These are phyloP conservation scores for Ganaspis sp. DNA, from an alignment of 1,140 invertebrate genomes.

Conservation along the genomic window DNA sequence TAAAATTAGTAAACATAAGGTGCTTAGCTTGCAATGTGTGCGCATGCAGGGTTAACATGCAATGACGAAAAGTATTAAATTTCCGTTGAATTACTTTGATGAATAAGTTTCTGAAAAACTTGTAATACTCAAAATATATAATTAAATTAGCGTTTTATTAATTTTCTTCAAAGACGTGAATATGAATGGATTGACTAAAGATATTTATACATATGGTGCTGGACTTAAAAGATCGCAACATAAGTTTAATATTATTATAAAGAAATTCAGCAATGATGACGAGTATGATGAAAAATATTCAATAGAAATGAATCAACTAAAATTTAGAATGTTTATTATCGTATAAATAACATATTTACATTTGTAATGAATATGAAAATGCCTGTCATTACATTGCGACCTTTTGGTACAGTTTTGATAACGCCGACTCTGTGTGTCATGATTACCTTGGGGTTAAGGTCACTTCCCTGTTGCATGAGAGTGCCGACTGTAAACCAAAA, in stretches of 20 bases:
- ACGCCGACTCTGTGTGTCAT: slow-evolving; percentile 58
- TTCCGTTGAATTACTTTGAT: neutral
- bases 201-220: slow-evolving; percentile 50
- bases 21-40: slow-evolving; percentile 58
- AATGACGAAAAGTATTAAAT: neutral
- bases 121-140: neutral
- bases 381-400: neutral
- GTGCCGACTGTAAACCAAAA: slow-evolving; percentile 96
- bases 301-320: too few species aligned
- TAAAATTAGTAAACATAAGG: slow-evolving; percentile 52
- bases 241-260: neutral
- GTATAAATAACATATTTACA: too few species aligned
- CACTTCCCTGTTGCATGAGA: slow-evolving; percentile 95
- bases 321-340: too few species aligned
- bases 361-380: too few species aligned
- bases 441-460: slow-evolving; percentile 88
- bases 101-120: neutral
- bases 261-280: too few species aligned
- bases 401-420: slow-evolving; percentile 35
- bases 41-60: slow-evolving; percentile 57
- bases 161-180: neutral
- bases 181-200: slow-evolving; percentile 27
- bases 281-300: too few species aligned
- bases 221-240: slow-evolving; percentile 31
- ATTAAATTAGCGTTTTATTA: neutral